phyloP scores from a whole-genome alignment of 2,113 vertebrate genomes.

The Cynoglossus semilaevis region DNA sequence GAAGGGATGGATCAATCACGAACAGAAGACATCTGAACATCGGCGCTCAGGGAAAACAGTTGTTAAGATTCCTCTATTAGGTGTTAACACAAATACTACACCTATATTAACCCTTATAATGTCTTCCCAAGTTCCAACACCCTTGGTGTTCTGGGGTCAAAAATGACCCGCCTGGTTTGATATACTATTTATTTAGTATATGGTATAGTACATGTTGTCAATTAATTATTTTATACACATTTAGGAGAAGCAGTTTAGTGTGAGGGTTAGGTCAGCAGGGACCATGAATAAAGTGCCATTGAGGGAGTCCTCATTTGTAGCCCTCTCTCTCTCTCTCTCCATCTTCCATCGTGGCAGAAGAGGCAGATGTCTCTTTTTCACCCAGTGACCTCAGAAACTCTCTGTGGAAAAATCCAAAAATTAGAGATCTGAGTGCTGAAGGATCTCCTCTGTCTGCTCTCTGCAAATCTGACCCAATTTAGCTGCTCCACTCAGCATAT shows the following conservation, averaged over 20 bases:
- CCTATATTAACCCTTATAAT: too few relatives aligned
- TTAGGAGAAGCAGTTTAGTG: conserved; percentile 37
- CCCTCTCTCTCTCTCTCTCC: conserved; percentile 49
- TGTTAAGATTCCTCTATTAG: too few relatives aligned
- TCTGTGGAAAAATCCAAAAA: conserved; percentile 66
- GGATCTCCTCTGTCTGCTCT: conserved; percentile 2
- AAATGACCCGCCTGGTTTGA: too few relatives aligned
- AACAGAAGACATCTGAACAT: too few relatives aligned
- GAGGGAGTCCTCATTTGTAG: conserved; percentile 65
- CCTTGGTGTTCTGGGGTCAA: too few relatives aligned
- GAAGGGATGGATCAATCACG: too few relatives aligned
- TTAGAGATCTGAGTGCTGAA: conserved; percentile 47
- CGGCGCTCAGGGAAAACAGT: too few relatives aligned
- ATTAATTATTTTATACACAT: too few relatives aligned
- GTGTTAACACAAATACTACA: too few relatives aligned
- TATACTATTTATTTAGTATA: too few relatives aligned
- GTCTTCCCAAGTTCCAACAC: too few relatives aligned
- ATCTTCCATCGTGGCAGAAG: conserved; percentile 51
- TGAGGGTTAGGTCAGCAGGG: conserved; percentile 50
- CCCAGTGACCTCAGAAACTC: conserved; percentile 63
- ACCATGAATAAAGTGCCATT: conserved; percentile 40
- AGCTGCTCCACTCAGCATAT: conserved; percentile 18
- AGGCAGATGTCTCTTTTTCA: conserved; percentile 68
- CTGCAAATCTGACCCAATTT: conserved; percentile 65
- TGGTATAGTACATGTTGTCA: too few relatives aligned